phyloP scores from a whole-genome alignment of 2,113 vertebrate genomes.

The Malaclemys terrapin region DNA sequence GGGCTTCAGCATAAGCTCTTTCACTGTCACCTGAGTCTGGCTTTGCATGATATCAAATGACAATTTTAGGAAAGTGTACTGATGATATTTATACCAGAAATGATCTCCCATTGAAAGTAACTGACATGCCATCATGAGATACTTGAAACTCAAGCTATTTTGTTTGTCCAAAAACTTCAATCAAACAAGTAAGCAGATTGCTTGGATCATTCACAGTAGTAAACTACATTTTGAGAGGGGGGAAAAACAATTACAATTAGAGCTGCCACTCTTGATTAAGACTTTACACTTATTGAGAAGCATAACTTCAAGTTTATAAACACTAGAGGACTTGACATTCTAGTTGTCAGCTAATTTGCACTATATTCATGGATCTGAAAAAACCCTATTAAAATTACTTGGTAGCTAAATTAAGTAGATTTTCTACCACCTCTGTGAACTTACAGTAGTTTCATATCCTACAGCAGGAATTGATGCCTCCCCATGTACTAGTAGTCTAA shows the following conservation, averaged over 20 bases:
- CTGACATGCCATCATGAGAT: background rate
- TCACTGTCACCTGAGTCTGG: background rate
- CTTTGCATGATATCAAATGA: background rate
- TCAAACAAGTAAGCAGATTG: background rate
- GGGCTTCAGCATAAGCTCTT: background rate
- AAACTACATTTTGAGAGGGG: background rate
- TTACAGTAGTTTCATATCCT: background rate
- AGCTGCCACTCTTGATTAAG: background rate
- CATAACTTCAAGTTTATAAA: background rate
- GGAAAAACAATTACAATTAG: background rate
- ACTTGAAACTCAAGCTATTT: background rate
- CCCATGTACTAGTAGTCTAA: background rate
- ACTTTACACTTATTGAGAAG: background rate
- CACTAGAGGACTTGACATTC: background rate
- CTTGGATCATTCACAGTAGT: background rate
- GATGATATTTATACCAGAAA: background rate
- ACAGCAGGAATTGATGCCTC: background rate
- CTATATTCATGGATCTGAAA: background rate
- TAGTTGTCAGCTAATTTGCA: background rate
- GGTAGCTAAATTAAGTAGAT: background rate
- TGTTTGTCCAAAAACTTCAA: background rate
- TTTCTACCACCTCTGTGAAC: background rate
- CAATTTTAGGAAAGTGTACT: background rate
- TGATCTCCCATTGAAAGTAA: background rate
- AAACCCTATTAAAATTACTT: background rate